Evolutionary conservation across 2,888 invertebrate genomes (phyloP).

Genomic region (Dynastes hyllus): DNA sequence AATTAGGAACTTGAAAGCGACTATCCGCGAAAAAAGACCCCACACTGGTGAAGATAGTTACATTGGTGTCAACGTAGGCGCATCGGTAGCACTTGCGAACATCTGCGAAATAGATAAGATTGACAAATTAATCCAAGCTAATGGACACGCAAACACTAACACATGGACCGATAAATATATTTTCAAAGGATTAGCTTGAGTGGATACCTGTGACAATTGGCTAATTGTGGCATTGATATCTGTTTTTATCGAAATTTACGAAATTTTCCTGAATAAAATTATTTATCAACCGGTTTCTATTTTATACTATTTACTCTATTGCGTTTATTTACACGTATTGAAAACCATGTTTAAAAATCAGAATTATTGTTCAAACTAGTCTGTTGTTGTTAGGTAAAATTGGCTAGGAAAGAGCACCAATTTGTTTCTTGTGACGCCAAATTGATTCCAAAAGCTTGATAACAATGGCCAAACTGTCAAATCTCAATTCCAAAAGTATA

Average conservation of each 20-base stretch:
- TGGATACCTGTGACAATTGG: conserved; percentile 40
- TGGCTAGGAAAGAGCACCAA: too few species aligned
- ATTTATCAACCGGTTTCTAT: neutral
- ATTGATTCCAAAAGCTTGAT: too few species aligned
- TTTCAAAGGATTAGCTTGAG: conserved; percentile 43
- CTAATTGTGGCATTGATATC: conserved; percentile 29
- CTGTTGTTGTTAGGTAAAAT: too few species aligned
- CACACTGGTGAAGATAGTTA: too few species aligned
- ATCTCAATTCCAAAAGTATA: too few species aligned
- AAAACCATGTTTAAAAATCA: too few species aligned
- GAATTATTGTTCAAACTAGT: too few species aligned
- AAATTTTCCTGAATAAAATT: conserved; percentile 22
- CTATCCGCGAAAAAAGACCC: too few species aligned
- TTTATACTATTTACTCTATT: neutral
- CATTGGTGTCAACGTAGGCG: neutral
- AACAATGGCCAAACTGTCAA: too few species aligned
- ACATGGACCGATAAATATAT: conserved; percentile 45
- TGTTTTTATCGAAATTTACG: neutral
- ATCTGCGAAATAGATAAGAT: conserved; percentile 48
- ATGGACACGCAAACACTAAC: conserved; percentile 49
- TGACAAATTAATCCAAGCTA: conserved; percentile 49
- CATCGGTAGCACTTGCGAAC: conserved; percentile 48
- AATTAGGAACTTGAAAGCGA: too few species aligned
- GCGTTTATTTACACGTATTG: too few species aligned
- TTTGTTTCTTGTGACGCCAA: too few species aligned